Conservation (phyloP, 30 jellyfish, hydroid and myxozoan genomes). For the Turritopsis dohrnii region DNA sequence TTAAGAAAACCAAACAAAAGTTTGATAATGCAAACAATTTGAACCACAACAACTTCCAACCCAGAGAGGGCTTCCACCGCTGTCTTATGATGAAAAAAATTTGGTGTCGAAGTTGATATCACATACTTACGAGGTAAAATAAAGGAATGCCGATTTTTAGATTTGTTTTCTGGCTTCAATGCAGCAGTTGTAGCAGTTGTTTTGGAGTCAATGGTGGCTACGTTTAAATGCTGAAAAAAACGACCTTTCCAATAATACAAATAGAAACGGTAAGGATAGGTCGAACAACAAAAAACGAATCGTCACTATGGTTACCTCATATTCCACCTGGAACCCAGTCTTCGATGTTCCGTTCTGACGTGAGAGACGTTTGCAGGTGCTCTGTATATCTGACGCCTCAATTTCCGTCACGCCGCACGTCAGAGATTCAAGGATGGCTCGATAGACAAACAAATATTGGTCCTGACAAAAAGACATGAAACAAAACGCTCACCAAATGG, state of each 20-base stretch:
- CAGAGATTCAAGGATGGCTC: conserved; percentile 57
- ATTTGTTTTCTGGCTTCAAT: conserved; percentile 21
- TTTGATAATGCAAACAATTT: too few relatives aligned
- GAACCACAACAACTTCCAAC: too few relatives aligned
- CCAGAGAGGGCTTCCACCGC: too few relatives aligned
- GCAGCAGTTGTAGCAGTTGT: conserved; percentile 33
- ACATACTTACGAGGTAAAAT: conserved; percentile 57
- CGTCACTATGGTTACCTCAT: conserved; percentile 34
- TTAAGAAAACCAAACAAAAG: too few relatives aligned
- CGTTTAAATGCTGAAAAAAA: background rate
- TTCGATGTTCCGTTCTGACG: conserved; percentile 24
- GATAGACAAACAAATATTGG: conserved; percentile 76
- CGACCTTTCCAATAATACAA: background rate
- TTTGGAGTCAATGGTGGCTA: background rate
- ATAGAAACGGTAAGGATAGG: background rate
- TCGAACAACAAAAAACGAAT: background rate
- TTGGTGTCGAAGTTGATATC: too few relatives aligned
- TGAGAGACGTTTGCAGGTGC: conserved; percentile 25
- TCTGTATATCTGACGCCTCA: conserved; percentile 33
- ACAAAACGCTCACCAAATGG: background rate
- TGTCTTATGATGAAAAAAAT: too few relatives aligned
- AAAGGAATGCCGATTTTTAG: conserved; percentile 44
- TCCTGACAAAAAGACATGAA: conserved; percentile 44
- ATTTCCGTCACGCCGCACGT: conserved; percentile 85
- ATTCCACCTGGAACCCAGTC: conserved; percentile 64